phyloP scores from a whole-genome alignment of 2,888 invertebrate genomes.

The Osedax fenrisi region DNA sequence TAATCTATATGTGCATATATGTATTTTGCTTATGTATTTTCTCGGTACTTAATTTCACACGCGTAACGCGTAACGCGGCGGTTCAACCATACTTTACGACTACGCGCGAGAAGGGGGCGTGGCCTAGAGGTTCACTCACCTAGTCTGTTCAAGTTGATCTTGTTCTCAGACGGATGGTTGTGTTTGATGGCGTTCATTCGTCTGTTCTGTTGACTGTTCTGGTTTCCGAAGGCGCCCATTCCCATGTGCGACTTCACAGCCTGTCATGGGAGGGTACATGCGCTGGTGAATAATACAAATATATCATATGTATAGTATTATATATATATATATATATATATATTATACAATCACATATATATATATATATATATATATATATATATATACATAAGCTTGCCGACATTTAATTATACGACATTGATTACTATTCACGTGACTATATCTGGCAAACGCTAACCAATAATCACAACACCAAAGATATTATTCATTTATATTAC shows the following conservation, averaged over 20 bases:
- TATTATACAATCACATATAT: no score
- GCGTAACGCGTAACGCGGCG: background rate
- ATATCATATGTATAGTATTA: no score
- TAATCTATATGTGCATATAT: background rate
- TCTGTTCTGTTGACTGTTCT: slow-evolving; percentile 50
- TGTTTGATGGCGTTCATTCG: slow-evolving; percentile 69
- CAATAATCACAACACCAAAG: no score
- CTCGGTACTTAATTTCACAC: background rate
- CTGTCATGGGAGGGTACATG: no score
- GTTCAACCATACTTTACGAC: background rate
- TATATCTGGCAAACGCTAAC: no score
- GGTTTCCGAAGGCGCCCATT: slow-evolving; percentile 56
- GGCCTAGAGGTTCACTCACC: slow-evolving; percentile 36
- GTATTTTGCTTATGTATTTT: background rate
- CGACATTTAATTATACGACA: no score
- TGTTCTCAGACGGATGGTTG: slow-evolving; percentile 60
- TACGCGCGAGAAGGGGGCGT: background rate
- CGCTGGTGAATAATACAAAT: no score
- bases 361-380: no score
- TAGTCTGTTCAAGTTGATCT: slow-evolving; percentile 45
- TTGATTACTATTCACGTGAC: no score
- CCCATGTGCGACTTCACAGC: slow-evolving; percentile 38
- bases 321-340: no score
- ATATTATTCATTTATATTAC: no score
- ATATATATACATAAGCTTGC: no score